phyloP scores from a whole-genome alignment of 2,113 vertebrate species.

The Chaenogobius annularis region DNA sequence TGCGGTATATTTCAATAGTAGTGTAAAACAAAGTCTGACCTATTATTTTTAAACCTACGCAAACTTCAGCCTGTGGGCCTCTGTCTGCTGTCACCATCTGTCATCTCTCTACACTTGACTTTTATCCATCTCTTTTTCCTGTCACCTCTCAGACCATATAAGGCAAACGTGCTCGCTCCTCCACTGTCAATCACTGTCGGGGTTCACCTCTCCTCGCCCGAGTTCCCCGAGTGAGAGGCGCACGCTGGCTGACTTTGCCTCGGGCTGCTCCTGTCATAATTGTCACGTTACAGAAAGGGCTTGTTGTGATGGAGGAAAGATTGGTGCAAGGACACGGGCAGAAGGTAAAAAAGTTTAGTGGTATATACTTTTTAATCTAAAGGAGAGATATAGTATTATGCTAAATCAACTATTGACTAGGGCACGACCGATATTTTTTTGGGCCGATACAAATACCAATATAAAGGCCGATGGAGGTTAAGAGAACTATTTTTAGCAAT shows the following conservation, averaged over 20 bases:
- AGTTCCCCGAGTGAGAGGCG: conserved; percentile 36
- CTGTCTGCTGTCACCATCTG: conserved; percentile 29
- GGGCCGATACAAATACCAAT: no score
- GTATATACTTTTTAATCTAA: not conserved
- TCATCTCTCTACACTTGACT: not conserved
- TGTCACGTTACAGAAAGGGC: conserved; percentile 58
- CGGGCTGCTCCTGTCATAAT: conserved; percentile 60
- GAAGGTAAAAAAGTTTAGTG: conserved; percentile 49
- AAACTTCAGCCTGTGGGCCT: conserved; percentile 9
- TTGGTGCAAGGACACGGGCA: conserved; percentile 49
- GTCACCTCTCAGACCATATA: conserved; percentile 21
- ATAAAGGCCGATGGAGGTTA: no score
- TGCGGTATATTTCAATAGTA: not conserved
- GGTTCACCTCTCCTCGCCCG: conserved; percentile 30
- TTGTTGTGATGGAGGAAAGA: conserved; percentile 59
- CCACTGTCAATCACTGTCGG: conserved; percentile 57
- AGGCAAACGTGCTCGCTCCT: conserved; percentile 21
- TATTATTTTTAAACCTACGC: conserved; percentile 34
- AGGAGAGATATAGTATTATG: not conserved
- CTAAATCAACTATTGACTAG: no score
- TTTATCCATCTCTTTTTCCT: conserved; percentile 21
- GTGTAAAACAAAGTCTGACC: not conserved
- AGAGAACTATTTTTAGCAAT: no score
- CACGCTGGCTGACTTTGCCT: conserved; percentile 67
- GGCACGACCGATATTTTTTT: no score